Base-by-base conservation (phyloP, 2,888 invertebrate genomes). In the Leptopterna dolabrata region DNA sequence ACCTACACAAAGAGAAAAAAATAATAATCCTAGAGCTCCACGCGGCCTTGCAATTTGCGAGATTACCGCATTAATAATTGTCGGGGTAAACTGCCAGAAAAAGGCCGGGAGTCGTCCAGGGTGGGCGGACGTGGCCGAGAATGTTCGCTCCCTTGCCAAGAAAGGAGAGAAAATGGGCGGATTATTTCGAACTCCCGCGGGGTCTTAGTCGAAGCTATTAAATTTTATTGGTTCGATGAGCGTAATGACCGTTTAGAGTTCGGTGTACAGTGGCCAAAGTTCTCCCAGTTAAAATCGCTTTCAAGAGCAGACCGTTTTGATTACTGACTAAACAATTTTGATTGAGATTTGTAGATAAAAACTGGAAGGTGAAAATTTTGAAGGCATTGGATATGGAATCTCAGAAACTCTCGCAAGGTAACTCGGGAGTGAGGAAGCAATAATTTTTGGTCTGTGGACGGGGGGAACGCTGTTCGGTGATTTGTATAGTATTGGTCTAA, bases 21-120 rank as follows among this genome's bases (percentile, higher is more conserved):
- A n/a, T n/a, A n/a, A n/a, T n/a, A n/a, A 36, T 73, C 73, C n/a
- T 36, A 41, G 73, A 36, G 73, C 41, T 36, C 36, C n/a, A n/a
- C 63, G 73, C 73, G 73, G 36, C 4, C 73, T 36, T 19, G 73
- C 73, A 73, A 73, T 73, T 73, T 73, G 73, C 14, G 73, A 73
- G 73, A 73, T 73, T 73, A 73, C 73, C 73, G 73, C 73, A 73
- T 73, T 73, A 73, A 73, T 73, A 73, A 73, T 73, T 29, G 73
- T 73, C 63, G 73, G 73, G n/a, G 36, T 73, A 73, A 73, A 73
- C 36, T 73, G 73, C 73, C 36, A 30, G 73, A 73, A 73, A 73
- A 73, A n/a, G n/a, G 27, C 73, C 73, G n/a, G 36, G 36, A 16
- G 63, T 55, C 24, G 63, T 63, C 63, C 63, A 63, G 51, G 51